A percentile compares a stretch with the other conserved stretches of the same genome.
Conservation (phyloP, 1,140 invertebrate species). For the Steinernema khuongi region DNA sequence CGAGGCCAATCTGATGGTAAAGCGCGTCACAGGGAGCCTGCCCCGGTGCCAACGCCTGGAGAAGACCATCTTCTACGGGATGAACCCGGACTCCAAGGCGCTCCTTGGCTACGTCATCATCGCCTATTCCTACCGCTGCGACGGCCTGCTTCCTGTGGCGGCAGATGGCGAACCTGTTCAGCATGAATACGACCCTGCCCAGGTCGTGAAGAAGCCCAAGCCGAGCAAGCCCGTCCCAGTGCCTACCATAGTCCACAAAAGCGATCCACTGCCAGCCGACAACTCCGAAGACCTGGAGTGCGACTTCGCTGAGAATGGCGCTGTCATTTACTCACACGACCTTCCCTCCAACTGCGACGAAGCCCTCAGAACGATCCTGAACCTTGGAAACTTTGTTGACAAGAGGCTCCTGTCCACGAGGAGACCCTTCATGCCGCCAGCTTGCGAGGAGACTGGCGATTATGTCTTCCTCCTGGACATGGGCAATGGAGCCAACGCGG, state of each 20-base stretch:
- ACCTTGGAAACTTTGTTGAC: background rate
- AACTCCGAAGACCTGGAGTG: constrained; percentile 8
- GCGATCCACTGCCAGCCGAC: background rate
- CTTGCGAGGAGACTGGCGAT: background rate
- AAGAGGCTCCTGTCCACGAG: background rate
- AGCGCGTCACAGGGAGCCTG: background rate
- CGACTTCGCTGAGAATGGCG: background rate
- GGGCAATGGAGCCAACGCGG: background rate
- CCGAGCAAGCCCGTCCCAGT: background rate
- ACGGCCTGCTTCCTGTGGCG: background rate
- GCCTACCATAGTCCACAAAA: background rate
- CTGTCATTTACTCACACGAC: background rate
- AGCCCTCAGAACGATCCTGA: background rate
- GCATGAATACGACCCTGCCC: background rate
- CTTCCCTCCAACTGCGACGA: background rate
- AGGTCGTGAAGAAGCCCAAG: background rate
- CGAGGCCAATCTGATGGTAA: constrained; percentile 1
- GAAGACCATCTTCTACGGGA: background rate
- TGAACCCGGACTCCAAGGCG: background rate
- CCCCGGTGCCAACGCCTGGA: background rate
- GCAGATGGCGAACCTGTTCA: background rate
- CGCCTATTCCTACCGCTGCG: background rate
- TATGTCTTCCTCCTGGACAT: background rate
- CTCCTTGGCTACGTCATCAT: background rate
- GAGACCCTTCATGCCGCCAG: background rate